These are phyloP conservation scores for Emydocephalus ijimae DNA, from an alignment of 2,113 vertebrate genomes.

Conservation along the genomic window DNA sequence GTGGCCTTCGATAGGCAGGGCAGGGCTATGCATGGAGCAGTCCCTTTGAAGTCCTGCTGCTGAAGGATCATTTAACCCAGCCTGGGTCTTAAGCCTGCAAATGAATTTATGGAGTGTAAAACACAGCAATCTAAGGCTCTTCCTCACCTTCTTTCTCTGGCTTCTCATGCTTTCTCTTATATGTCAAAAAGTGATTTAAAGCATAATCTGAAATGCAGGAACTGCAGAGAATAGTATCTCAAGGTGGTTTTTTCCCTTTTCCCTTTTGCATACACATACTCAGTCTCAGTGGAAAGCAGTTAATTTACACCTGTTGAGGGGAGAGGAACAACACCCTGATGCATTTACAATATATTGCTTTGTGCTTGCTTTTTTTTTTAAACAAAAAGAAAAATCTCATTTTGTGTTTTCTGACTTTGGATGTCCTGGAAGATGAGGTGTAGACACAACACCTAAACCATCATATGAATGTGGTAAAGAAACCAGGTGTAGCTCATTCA, in stretches of 20 bases:
- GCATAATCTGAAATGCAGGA: constrained; percentile 1
- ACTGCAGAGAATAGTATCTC: background rate
- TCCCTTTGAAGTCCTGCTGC: constrained; percentile 11
- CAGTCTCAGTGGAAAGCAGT: constrained; percentile 16
- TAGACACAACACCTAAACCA: background rate
- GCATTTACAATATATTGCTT: background rate
- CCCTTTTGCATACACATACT: background rate
- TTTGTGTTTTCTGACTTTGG: background rate
- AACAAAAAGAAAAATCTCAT: background rate
- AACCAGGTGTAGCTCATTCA: background rate
- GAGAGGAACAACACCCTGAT: background rate
- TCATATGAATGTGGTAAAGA: background rate
- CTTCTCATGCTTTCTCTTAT: background rate
- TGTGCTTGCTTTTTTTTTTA: background rate
- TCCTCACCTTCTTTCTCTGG: background rate
- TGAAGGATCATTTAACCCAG: background rate
- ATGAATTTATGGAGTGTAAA: constrained; percentile 22
- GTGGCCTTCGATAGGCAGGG: background rate
- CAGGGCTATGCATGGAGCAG: background rate
- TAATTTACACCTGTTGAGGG: background rate
- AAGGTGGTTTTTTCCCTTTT: constrained; percentile 11
- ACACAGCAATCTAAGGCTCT: background rate
- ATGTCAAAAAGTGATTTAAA: constrained; percentile 5
- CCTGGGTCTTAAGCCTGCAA: background rate
- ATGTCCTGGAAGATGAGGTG: background rate